Evolutionary conservation across 2,797 vertebrate species (phyloP), one percentile per base, ranked within the genome.

Genomic region (Cossypha polioptera): DNA sequence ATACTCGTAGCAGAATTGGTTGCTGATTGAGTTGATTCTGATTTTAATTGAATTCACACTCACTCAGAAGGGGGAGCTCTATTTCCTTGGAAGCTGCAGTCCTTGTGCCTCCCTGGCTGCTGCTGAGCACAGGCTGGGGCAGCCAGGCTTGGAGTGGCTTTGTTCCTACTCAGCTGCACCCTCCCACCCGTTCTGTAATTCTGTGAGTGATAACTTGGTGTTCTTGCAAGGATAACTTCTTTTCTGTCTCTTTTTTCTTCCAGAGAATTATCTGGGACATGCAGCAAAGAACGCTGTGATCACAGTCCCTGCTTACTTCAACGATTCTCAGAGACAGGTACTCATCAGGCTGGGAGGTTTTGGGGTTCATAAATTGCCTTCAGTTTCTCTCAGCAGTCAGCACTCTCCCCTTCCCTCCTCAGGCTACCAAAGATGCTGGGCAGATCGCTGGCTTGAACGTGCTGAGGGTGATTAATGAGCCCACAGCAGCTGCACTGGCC

Each of bases 311-410:
- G 99, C 99, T 57, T 99, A 99, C 97, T 99, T 99, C 98, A 99
- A 99, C 22, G 99, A 99, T 96, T 99, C 99, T 36, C 99, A 99
- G 97, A 98, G 99, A 98, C 99, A 99, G 99, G 99, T 99, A 95
- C 16, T 74, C 20, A 22, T 10, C 24, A 35, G 28, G 31, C 55
- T 68, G 5, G 33, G 50, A 66, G 16, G 4, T 71, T 83, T 42
- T 58, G 1, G 0, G 59, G 12, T 16, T 62, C 77, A 7, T 0
- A 33, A 69, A 22, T 17, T 10, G 43, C 1, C 2, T 42, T 20
- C 28, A 35, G 8, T 35, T 53, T 57, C 31, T 83, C 13, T 81
- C 16, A 4, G 48, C 38, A 48, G 21, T 87, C 50, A 84, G 59
- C 16, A n/a, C 10, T 76, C 21, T 59, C 55, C 33, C 54, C 7